Base-by-base conservation (phyloP, 2,113 vertebrate species). In the Butorides virescens region DNA sequence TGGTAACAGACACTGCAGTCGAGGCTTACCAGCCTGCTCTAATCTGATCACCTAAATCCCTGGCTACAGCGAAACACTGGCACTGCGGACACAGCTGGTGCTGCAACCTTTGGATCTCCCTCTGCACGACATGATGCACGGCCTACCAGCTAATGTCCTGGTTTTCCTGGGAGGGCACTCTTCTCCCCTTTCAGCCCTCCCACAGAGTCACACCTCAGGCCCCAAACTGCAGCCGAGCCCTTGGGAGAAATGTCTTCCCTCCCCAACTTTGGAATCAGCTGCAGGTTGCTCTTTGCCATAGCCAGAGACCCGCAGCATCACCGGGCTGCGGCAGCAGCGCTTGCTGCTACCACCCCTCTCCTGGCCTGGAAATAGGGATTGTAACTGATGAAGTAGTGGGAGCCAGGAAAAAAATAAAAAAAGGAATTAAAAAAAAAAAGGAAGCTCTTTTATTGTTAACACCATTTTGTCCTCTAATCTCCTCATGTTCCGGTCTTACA, bases 31-130 rank as follows among this genome's bases (percentile, higher is more conserved):
- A 72, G 61, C 29, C 79, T 56, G 78, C 86, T 84, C 53, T 92
- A 78, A 90, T 84, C 93, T 74, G 84, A 88, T 92, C 93, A 75
- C 85, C 76, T 70, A 93, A 87, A 89, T 90, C 76, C 80, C 83
- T 11, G 56, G 88, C 25, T 58, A 47, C 47, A 52, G 23, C 6
- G 5, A 80, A 85, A 52, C 58, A 52, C 52, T 53, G 74, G 67
- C 14, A 2, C 85, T 78, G 59, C 6, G 21, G 72, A 84, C 81
- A 52, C 86, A 92, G 90, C 90, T 65, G 95, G 34, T 90, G 84
- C 84, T 49, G 65, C 67, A 88, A 9, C 81, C 94, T 92, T 74
- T 84, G 90, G 36, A 29, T 91, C 91, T 94, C 68, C 53, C 76
- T 42, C 44, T 70, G 13, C 58, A 11, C 1, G 3, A 29, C 52